Evolutionary conservation across 1,140 invertebrate genomes (phyloP).

Genomic region (Protaetia brevitarsis): DNA sequence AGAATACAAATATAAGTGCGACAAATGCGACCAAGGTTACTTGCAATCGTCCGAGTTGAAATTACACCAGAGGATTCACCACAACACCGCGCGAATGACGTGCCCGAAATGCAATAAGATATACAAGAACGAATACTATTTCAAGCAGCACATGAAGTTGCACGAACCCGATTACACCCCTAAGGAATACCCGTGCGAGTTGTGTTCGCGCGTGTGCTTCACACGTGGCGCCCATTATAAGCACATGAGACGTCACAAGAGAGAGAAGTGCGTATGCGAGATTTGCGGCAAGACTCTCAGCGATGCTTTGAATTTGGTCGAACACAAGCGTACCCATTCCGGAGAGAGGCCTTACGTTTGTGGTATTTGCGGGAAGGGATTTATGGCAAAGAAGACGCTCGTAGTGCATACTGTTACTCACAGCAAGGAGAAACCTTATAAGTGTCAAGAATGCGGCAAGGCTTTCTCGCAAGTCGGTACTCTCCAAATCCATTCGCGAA

Average conservation of each 20-base stretch:
- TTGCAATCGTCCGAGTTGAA: conserved; percentile 39
- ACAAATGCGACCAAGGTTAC: conserved; percentile 47
- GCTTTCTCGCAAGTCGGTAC: conserved; percentile 50
- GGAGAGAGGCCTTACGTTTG: conserved; percentile 35
- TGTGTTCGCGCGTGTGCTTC: conserved; percentile 23
- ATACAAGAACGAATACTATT: conserved; percentile 50
- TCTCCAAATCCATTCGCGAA: neutral
- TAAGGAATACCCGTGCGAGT: conserved; percentile 9
- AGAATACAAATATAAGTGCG: conserved; percentile 48
- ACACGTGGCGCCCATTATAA: conserved; percentile 11
- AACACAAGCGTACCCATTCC: conserved; percentile 28
- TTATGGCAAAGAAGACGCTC: conserved; percentile 4
- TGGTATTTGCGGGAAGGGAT: conserved; percentile 39
- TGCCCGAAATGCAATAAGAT: conserved; percentile 54
- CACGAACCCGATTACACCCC: conserved; percentile 33
- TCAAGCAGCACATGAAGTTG: conserved; percentile 42
- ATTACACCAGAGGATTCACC: conserved; percentile 48
- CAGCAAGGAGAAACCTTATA: conserved; percentile 49
- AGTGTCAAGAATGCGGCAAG: conserved; percentile 57
- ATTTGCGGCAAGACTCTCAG: neutral
- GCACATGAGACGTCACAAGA: conserved; percentile 43
- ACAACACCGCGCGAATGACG: conserved; percentile 13
- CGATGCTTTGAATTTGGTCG: conserved; percentile 27
- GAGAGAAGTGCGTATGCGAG: conserved; percentile 22
- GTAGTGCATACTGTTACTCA: conserved; percentile 26